Conservation (phyloP, 2,888 invertebrate species). For the Mystacides longicornis region DNA sequence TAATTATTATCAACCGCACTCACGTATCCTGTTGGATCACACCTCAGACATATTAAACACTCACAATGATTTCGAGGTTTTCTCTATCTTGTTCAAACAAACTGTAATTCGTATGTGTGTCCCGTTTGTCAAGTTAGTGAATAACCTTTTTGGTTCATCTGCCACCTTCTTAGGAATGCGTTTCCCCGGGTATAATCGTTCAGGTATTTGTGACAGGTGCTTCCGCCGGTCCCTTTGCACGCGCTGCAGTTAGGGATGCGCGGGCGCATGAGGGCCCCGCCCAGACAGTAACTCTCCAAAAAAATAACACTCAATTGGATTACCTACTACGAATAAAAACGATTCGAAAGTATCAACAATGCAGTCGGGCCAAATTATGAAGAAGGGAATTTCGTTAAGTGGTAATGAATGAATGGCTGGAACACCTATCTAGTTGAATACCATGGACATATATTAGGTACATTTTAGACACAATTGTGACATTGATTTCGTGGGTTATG, state of each 20-base stretch:
- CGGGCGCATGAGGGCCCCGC: neutral
- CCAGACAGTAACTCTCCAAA: neutral
- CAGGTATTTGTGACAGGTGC: slow-evolving; percentile 23
- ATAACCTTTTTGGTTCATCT: slow-evolving; percentile 2
- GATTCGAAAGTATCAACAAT: too few relatives aligned
- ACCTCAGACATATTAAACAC: neutral
- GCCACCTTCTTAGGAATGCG: slow-evolving; percentile 9
- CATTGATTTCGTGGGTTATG: too few relatives aligned
- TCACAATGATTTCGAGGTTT: neutral
- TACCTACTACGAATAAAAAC: neutral
- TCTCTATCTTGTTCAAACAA: slow-evolving; percentile 1
- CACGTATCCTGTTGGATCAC: neutral
- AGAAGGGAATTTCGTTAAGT: too few relatives aligned
- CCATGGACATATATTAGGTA: too few relatives aligned
- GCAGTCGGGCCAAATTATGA: too few relatives aligned
- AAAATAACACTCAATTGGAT: slow-evolving; percentile 1
- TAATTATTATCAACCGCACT: neutral
- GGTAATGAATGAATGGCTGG: too few relatives aligned
- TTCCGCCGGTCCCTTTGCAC: slow-evolving; percentile 17
- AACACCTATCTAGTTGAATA: too few relatives aligned
- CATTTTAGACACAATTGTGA: too few relatives aligned
- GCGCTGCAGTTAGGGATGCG: neutral
- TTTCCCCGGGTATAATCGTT: slow-evolving; percentile 11
- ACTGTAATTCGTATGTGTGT: neutral
- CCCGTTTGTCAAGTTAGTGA: slow-evolving; percentile 1